phyloP scores from a whole-genome alignment of 2,888 invertebrate species.

The Acrocera orbiculus region DNA sequence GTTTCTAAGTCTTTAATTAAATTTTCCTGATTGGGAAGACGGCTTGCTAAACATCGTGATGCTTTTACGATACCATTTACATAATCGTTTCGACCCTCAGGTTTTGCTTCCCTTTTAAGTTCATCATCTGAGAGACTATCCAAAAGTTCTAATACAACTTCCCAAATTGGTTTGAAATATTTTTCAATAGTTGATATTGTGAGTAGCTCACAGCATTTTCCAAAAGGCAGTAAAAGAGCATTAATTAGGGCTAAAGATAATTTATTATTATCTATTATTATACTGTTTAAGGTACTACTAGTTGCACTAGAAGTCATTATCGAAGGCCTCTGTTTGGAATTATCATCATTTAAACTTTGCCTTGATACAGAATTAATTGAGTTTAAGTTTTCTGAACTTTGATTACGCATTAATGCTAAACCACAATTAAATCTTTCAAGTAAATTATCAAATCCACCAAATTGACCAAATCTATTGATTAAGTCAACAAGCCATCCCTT shows the following conservation, averaged over 20 bases:
- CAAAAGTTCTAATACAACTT: conserved; percentile 74
- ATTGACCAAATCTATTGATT: conserved; percentile 80
- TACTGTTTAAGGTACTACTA: conserved; percentile 12
- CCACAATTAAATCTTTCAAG: conserved; percentile 67
- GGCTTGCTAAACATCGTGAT: conserved; percentile 72
- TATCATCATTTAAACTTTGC: conserved; percentile 13
- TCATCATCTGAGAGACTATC: conserved; percentile 91
- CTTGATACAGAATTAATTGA: conserved; percentile 10
- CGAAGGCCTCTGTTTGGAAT: conserved; percentile 14
- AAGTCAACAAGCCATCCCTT: conserved; percentile 94
- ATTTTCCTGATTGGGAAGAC: conserved; percentile 68
- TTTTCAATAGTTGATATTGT: conserved; percentile 80
- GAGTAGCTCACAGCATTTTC: conserved; percentile 77
- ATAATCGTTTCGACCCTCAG: conserved; percentile 88
- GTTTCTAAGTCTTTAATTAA: conserved; percentile 64
- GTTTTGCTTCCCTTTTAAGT: conserved; percentile 83
- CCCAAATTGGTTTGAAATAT: conserved; percentile 84
- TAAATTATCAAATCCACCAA: conserved; percentile 76
- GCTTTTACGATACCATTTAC: conserved; percentile 88
- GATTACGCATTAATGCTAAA: conserved; percentile 39
- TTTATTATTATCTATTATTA: conserved; percentile 18
- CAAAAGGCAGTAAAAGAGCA: conserved; percentile 76
- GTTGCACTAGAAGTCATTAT: conserved; percentile 12
- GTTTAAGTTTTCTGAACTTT: conserved; percentile 29
- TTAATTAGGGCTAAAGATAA: conserved; percentile 60